These are phyloP conservation scores for Melipona beecheii DNA, from an alignment of 2,888 invertebrate species.

Conservation along the genomic window DNA sequence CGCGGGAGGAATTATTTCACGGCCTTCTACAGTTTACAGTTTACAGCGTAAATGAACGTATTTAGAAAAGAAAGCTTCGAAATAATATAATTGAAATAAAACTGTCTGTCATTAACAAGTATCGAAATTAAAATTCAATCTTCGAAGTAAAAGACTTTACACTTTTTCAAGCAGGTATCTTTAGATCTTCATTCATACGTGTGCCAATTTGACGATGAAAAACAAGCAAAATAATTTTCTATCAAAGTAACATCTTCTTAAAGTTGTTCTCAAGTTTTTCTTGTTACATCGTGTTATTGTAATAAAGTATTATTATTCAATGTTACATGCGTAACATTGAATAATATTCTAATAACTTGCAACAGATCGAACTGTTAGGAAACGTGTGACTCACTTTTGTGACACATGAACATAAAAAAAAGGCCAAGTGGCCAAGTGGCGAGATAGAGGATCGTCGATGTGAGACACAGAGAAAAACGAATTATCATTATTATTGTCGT, in stretches of 20 bases:
- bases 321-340: too few species aligned
- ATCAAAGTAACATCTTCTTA: too few species aligned
- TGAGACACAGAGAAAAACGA: slow-evolving; percentile 43
- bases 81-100: neutral
- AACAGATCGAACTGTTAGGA: slow-evolving; percentile 15
- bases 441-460: slow-evolving; percentile 49
- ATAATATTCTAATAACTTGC: too few species aligned
- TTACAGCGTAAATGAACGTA: too few species aligned
- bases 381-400: slow-evolving; percentile 33
- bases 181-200: neutral
- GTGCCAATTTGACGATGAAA: too few species aligned
- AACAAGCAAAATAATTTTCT: too few species aligned
- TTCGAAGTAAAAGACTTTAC: neutral
- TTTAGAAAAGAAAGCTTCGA: too few species aligned
- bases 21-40: too few species aligned
- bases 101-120: too few species aligned
- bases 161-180: neutral
- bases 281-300: too few species aligned
- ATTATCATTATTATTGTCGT: slow-evolving; percentile 21
- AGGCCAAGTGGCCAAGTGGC: neutral
- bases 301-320: too few species aligned
- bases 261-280: too few species aligned
- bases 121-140: neutral
- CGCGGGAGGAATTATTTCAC: neutral
- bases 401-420: slow-evolving; percentile 23